A percentile compares a stretch with the other conserved stretches of the same genome.
Conservation (phyloP, 2,797 vertebrate genomes). For the Syngnathus acus region DNA sequence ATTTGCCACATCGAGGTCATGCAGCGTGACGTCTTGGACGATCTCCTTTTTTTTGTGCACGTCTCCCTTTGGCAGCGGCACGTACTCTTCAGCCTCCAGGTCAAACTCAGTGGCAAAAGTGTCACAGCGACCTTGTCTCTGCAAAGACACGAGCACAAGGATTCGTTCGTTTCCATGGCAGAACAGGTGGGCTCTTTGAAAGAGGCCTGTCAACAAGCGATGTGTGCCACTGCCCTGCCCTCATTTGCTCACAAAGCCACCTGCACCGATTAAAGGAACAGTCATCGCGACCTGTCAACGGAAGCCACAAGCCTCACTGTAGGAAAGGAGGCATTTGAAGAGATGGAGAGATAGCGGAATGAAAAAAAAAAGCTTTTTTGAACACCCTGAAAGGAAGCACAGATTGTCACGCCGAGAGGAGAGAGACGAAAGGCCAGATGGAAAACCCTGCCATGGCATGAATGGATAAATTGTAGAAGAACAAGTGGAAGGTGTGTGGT, state of each 20-base stretch:
- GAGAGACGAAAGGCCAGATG: slow-evolving; percentile 36
- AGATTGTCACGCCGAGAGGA: slow-evolving; percentile 9
- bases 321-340: slow-evolving; percentile 31
- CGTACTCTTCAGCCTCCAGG: slow-evolving; percentile 98
- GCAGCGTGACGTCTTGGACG: slow-evolving; percentile 96
- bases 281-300: slow-evolving; percentile 49
- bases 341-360: slow-evolving; percentile 51
- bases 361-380: background rate
- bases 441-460: slow-evolving; percentile 15
- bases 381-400: slow-evolving; percentile 13
- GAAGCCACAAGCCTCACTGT: slow-evolving; percentile 32
- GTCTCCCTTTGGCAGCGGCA: slow-evolving; percentile 95
- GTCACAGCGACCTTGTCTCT: slow-evolving; percentile 98
- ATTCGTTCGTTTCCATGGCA: background rate
- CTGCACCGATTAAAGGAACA: slow-evolving; percentile 65
- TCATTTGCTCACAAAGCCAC: slow-evolving; percentile 52
- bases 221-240: slow-evolving; percentile 29
- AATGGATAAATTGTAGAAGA: background rate
- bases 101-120: slow-evolving; percentile 98
- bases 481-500: background rate
- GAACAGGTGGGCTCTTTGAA: slow-evolving; percentile 18
- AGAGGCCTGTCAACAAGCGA: slow-evolving; percentile 68
- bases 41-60: slow-evolving; percentile 99
- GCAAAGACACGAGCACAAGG: slow-evolving; percentile 37
- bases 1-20: slow-evolving; percentile 94